Evolutionary conservation across 2,888 invertebrate species (phyloP).

Genomic region (Drosophila colorata): DNA sequence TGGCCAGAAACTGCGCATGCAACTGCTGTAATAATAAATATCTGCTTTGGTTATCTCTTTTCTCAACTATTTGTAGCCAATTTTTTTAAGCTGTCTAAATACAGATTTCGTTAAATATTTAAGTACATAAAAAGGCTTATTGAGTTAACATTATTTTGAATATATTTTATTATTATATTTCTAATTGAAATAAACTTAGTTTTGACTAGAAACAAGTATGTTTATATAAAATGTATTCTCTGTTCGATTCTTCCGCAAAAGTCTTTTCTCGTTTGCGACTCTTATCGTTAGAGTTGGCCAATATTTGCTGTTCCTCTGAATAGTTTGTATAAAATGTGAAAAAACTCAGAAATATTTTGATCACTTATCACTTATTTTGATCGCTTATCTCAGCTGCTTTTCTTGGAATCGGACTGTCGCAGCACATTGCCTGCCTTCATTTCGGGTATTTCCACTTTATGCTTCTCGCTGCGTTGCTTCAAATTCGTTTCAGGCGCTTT

Average conservation of each 20-base stretch:
- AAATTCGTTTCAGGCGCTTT: too few species aligned
- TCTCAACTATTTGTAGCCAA: background rate
- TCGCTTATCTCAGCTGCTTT: conserved; percentile 1
- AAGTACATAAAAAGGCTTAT: background rate
- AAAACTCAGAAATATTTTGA: conserved; percentile 24
- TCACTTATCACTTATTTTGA: conserved; percentile 28
- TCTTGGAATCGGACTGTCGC: conserved; percentile 28
- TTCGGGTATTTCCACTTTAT: conserved; percentile 22
- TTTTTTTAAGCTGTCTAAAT: conserved; percentile 2
- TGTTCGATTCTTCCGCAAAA: background rate
- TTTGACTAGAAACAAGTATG: background rate
- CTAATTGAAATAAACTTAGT: too few species aligned
- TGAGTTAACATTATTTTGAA: too few species aligned
- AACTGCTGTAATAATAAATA: conserved; percentile 27
- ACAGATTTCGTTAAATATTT: background rate
- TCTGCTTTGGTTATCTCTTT: background rate
- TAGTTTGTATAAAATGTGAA: conserved; percentile 16
- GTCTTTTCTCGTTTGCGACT: conserved; percentile 2
- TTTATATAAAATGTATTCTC: background rate
- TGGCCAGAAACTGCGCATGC: conserved; percentile 19
- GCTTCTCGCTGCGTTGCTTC: background rate
- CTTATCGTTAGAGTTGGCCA: conserved; percentile 38
- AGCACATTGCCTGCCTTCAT: conserved; percentile 6
- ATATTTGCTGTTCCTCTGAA: conserved; percentile 5
- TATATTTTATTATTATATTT: too few species aligned